Evolutionary conservation across 1,140 invertebrate species (phyloP).

Genomic region (Orchesella cincta): DNA sequence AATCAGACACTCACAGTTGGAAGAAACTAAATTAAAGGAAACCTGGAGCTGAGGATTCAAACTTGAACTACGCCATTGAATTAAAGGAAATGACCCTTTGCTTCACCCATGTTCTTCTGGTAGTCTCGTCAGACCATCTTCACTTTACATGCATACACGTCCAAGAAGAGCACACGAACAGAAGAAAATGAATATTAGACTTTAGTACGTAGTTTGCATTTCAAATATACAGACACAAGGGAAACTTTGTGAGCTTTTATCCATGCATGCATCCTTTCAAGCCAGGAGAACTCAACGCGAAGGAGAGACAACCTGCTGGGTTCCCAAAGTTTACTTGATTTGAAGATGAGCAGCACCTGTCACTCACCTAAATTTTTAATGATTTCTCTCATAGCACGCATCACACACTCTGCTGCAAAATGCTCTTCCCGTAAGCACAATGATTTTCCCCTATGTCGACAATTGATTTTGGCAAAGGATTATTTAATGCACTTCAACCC

Average conservation of each 20-base stretch:
- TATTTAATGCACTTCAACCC: slow-evolving; percentile 16
- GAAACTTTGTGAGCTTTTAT: no score
- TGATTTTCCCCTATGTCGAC: background rate
- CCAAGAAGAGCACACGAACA: no score
- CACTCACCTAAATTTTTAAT: slow-evolving; percentile 25
- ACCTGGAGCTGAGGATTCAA: background rate
- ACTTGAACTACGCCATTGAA: background rate
- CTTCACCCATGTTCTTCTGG: background rate
- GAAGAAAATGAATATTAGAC: no score
- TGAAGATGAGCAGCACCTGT: slow-evolving; percentile 19
- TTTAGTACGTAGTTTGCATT: no score
- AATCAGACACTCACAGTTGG: background rate
- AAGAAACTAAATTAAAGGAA: background rate
- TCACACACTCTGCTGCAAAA: background rate
- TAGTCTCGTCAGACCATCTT: no score
- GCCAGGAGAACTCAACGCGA: no score
- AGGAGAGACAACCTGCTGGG: slow-evolving; percentile 20
- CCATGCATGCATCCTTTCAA: no score
- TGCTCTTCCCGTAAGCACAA: background rate
- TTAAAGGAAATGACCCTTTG: background rate
- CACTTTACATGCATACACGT: no score
- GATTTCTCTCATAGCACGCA: slow-evolving; percentile 18
- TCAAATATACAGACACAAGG: no score
- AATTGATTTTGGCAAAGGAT: background rate
- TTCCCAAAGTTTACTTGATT: slow-evolving; percentile 25